Evolutionary conservation across 2,113 vertebrate genomes (phyloP).

Genomic region (Osmerus eperlanus): DNA sequence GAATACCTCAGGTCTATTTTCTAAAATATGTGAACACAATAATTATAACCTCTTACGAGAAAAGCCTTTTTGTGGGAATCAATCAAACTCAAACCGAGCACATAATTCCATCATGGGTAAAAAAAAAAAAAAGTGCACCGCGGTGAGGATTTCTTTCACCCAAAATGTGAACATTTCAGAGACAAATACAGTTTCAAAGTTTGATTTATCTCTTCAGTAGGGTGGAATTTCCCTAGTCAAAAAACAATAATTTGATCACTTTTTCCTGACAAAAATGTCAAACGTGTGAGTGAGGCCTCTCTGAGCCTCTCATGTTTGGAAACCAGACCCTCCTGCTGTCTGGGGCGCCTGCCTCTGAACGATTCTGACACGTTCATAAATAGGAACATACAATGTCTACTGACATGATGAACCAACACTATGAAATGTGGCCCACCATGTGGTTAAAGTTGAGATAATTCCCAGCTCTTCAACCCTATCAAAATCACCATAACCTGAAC

Average conservation of each 20-base stretch:
- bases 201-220: background rate
- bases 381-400: conserved; percentile 10
- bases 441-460: background rate
- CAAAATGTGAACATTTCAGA: background rate
- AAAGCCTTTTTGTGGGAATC: conserved; percentile 11
- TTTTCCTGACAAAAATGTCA: background rate
- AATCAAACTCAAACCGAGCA: conserved; percentile 1
- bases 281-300: background rate
- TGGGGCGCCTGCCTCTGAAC: conserved; percentile 23
- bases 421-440: background rate
- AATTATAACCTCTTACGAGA: conserved; percentile 38
- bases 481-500: conserved; percentile 7
- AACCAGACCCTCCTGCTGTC: background rate
- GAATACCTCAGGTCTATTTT: conserved; percentile 22
- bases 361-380: conserved; percentile 33
- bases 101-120: background rate
- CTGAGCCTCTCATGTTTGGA: conserved; percentile 24
- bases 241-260: background rate
- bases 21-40: conserved; percentile 32
- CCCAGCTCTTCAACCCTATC: background rate
- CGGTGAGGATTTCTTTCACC: background rate
- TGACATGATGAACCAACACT: no score
- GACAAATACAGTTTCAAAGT: background rate
- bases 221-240: conserved; percentile 8
- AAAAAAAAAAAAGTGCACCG: background rate